These are phyloP conservation scores for Ctenodactylus gundi DNA, from an alignment of 2,113 vertebrate genomes.

Conservation along the genomic window DNA sequence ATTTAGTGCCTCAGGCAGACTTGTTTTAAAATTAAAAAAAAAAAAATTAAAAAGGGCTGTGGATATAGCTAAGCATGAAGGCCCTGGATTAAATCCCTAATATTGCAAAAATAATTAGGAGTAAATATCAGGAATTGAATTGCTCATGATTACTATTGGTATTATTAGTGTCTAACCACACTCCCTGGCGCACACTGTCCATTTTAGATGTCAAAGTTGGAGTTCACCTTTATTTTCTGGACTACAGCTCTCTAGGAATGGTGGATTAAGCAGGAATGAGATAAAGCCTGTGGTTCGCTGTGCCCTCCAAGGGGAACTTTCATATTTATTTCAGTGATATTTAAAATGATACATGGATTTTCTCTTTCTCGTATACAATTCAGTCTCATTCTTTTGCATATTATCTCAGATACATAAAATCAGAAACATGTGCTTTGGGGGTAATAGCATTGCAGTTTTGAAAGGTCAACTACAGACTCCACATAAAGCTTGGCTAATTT, in stretches of 20 bases:
- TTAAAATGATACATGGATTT: constrained; percentile 76
- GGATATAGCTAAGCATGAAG: too few relatives aligned
- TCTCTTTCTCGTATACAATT: constrained; percentile 73
- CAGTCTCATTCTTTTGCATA: constrained; percentile 81
- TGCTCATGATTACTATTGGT: not conserved
- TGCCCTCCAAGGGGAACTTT: constrained; percentile 53
- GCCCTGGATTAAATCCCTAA: too few relatives aligned
- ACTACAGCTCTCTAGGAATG: constrained; percentile 57
- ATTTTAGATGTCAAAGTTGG: not conserved
- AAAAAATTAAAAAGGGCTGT: too few relatives aligned
- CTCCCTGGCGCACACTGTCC: not conserved
- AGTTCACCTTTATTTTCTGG: constrained; percentile 57
- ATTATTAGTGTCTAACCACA: too few relatives aligned
- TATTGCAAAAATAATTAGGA: too few relatives aligned
- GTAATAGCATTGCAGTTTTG: constrained; percentile 78
- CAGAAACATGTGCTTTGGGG: constrained; percentile 82
- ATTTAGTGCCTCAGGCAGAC: too few relatives aligned
- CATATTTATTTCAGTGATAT: constrained; percentile 72
- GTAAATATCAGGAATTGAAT: not conserved
- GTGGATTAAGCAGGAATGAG: constrained; percentile 37
- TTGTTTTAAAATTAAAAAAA: too few relatives aligned
- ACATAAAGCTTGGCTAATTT: constrained; percentile 81
- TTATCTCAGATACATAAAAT: constrained; percentile 85
- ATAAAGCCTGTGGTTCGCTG: constrained; percentile 63
- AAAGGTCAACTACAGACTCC: constrained; percentile 79